These are phyloP conservation scores for Prinia subflava DNA, from an alignment of 2,113 vertebrate species.

Conservation along the genomic window DNA sequence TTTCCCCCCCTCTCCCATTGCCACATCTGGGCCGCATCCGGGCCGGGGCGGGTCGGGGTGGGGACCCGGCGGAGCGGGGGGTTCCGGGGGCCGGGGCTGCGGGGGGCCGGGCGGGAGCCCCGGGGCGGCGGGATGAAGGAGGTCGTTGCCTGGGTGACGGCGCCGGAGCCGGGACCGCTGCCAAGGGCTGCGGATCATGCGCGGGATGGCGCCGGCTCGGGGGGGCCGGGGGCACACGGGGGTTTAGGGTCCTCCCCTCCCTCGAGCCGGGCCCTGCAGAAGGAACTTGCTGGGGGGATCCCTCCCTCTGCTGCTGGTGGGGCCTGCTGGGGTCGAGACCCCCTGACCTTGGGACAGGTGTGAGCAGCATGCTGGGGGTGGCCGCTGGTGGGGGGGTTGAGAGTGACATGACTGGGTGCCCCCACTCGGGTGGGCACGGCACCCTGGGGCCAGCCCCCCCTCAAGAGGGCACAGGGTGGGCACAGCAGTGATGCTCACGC, in stretches of 20 bases:
- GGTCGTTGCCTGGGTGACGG: slow-evolving; percentile 67
- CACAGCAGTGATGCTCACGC: not conserved
- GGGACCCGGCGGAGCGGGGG: not conserved
- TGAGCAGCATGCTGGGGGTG: not conserved
- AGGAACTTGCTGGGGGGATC: not conserved
- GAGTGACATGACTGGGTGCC: not conserved
- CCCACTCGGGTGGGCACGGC: accelerated
- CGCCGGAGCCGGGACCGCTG: not conserved
- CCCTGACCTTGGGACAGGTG: not conserved
- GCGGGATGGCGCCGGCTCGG: not conserved
- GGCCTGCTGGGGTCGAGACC: not conserved
- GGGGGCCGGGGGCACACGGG: not conserved
- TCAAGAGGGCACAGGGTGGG: not conserved
- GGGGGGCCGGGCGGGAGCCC: not conserved
- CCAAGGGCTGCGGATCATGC: slow-evolving; percentile 11
- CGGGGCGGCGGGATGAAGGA: slow-evolving; percentile 60
- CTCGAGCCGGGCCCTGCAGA: not conserved
- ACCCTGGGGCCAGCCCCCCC: not conserved
- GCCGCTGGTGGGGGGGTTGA: not conserved
- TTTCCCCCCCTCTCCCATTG: not conserved
- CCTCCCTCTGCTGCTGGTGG: not conserved
- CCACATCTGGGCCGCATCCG: slow-evolving; percentile 2
- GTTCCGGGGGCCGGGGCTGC: not conserved
- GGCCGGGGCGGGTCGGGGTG: not conserved
- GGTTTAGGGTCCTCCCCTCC: not conserved